Evolutionary conservation across 2,888 invertebrate genomes (phyloP).

Genomic region (Criorhina ranunculi): DNA sequence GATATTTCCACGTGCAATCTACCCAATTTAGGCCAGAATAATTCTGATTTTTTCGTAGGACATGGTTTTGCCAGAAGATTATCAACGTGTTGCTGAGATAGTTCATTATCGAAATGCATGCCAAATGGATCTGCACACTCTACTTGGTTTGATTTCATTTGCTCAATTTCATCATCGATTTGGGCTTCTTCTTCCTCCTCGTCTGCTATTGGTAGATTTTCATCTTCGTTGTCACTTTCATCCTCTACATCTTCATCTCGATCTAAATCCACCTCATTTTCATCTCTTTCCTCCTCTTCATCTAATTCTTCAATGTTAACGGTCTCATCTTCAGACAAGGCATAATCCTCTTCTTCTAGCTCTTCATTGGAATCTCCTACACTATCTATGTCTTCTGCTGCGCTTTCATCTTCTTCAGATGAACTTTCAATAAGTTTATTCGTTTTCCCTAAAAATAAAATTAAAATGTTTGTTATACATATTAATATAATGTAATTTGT

Average conservation of each 20-base stretch:
- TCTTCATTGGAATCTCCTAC: conserved; percentile 66
- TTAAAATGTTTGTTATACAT: not conserved
- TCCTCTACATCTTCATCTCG: conserved; percentile 46
- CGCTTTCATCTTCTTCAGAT: conserved; percentile 76
- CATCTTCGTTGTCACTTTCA: conserved; percentile 60
- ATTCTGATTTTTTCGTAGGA: conserved; percentile 82
- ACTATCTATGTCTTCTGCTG: conserved; percentile 80
- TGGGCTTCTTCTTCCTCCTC: conserved; percentile 77
- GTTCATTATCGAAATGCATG: conserved; percentile 88
- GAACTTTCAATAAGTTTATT: conserved; percentile 75
- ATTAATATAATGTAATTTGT: no score
- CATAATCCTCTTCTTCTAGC: conserved; percentile 55
- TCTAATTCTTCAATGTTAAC: not conserved
- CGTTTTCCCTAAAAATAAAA: not conserved
- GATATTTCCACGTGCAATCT: conserved; percentile 87
- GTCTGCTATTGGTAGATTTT: conserved; percentile 1
- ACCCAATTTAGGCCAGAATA: conserved; percentile 88
- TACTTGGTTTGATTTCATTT: conserved; percentile 42
- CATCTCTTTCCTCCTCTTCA: conserved; percentile 39
- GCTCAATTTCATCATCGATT: conserved; percentile 73
- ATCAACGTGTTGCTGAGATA: conserved; percentile 88
- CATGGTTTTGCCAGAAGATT: conserved; percentile 85
- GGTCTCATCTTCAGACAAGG: not conserved
- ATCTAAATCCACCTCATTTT: not conserved
- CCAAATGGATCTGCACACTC: conserved; percentile 86